These are phyloP conservation scores for Lasioglossum zephyrum DNA, from an alignment of 2,888 invertebrate genomes.

Conservation along the genomic window DNA sequence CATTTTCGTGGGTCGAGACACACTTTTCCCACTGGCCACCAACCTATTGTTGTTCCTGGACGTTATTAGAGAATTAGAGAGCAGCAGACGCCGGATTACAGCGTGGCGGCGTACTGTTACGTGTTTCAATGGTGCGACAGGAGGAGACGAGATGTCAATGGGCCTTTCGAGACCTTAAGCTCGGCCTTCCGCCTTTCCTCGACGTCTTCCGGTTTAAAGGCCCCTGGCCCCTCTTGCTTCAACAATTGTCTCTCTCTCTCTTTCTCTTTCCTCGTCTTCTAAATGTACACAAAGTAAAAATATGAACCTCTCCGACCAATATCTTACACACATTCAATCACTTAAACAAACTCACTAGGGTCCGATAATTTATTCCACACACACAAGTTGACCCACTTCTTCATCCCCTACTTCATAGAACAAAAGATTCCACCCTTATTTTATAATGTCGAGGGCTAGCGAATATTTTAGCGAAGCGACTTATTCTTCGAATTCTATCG, in stretches of 20 bases:
- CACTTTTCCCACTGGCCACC: conserved; percentile 38
- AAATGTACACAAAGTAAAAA: too few species aligned
- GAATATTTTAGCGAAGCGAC: background rate
- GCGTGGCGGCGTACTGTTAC: conserved; percentile 63
- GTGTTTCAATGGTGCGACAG: conserved; percentile 64
- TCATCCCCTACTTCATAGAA: background rate
- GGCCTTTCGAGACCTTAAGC: conserved; percentile 73
- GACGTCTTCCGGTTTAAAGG: conserved; percentile 78
- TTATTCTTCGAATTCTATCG: background rate
- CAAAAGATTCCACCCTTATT: background rate
- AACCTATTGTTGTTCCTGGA: conserved; percentile 69
- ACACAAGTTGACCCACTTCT: background rate
- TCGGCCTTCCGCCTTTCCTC: conserved; percentile 77
- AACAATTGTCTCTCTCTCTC: background rate
- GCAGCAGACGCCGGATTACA: conserved; percentile 67
- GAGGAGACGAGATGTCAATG: conserved; percentile 71
- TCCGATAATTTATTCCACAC: background rate
- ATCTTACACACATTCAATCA: background rate
- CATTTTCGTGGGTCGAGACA: conserved; percentile 31
- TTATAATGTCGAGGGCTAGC: background rate
- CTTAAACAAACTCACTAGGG: background rate
- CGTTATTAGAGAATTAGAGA: conserved; percentile 75
- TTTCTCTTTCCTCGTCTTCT: background rate
- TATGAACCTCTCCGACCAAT: background rate
- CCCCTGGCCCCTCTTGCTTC: conserved; percentile 35